Base-by-base conservation (phyloP, 2,113 vertebrate species). In the Apodemus sylvaticus region DNA sequence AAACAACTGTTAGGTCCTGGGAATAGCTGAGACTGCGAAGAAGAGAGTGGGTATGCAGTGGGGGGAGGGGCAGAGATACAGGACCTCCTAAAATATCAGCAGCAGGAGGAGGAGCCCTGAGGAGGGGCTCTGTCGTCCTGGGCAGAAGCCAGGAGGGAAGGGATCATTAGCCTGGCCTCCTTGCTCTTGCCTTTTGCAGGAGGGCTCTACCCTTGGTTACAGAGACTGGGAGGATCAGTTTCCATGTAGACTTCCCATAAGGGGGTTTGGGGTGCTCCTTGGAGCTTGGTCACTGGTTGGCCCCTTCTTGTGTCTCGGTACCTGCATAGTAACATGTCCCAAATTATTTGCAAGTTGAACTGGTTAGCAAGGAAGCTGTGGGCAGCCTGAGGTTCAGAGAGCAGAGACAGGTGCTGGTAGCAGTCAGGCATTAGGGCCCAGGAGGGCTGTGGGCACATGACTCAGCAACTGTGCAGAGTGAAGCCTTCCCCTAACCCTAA, bases 281-380 rank as follows among this genome's bases (percentile, higher is more conserved):
- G 45, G 83, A 89, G 71, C 53, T 76, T 45, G 36, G 81, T 90
- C 92, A 66, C 45, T 62, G 78, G 34, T 79, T 92, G 55, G 45
- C 86, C 39, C 26, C 94, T 90, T 91, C 85, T 77, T 77, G 73
- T 92, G 39, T 83, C 36, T 16, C 86, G 60, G 51, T 42, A 45
- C 81, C 89, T 86, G 36, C 24, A 11, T 16, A n/a, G 76, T 77
- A 76, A 90, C 79, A 73, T 70, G 70, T 85, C 78, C 45, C 76
- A 74, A 74, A 66, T 81, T 86, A 76, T 92, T 78, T 96, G 82
- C 73, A 94, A 93, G 85, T 36, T 12, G 90, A 89, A 83, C 62
- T 22, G 60, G 88, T 73, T 92, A 89, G 66, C 92, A 76, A 94
- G 95, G 87, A 95, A 87, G 51, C 58, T 29, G 2, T 0, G 34